A percentile compares a stretch with the other conserved stretches of the same genome.
phyloP scores from a whole-genome alignment of 2,797 vertebrate genomes.

The Brachyrhaphis roseni region DNA sequence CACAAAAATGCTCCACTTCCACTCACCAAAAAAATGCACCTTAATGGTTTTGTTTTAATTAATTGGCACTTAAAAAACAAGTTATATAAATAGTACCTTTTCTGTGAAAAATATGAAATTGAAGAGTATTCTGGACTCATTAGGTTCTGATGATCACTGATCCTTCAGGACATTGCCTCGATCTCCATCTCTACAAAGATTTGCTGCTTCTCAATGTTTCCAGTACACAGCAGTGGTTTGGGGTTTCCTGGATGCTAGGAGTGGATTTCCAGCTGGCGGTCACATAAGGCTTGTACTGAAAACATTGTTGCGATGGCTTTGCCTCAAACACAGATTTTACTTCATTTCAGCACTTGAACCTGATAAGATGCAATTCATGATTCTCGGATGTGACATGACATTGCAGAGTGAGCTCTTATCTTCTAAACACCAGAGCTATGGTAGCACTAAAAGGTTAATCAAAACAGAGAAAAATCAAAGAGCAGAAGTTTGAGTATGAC shows the following conservation, averaged over 20 bases:
- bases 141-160: conserved; percentile 42
- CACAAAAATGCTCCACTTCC: conserved; percentile 49
- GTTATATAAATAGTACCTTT: conserved; percentile 83
- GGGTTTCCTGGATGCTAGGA: conserved; percentile 32
- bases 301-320: conserved; percentile 64
- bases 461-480: conserved; percentile 69
- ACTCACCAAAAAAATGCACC: conserved; percentile 63
- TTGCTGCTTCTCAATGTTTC: conserved; percentile 36
- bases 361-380: conserved; percentile 52
- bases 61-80: conserved; percentile 84
- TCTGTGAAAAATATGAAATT: conserved; percentile 81
- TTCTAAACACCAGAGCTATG: conserved; percentile 53
- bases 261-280: conserved; percentile 50
- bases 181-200: conserved; percentile 37
- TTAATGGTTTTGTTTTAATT: conserved; percentile 80
- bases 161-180: conserved; percentile 49
- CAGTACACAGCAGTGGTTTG: conserved; percentile 37
- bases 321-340: conserved; percentile 49
- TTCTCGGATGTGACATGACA: conserved; percentile 53
- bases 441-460: conserved; percentile 52
- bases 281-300: conserved; percentile 66
- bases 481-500: conserved; percentile 79
- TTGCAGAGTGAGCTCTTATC: conserved; percentile 56
- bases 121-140: conserved; percentile 71
- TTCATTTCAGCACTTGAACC: conserved; percentile 51